Evolutionary conservation across 1,140 invertebrate species (phyloP).

Genomic region (Drosophila chauvacae): DNA sequence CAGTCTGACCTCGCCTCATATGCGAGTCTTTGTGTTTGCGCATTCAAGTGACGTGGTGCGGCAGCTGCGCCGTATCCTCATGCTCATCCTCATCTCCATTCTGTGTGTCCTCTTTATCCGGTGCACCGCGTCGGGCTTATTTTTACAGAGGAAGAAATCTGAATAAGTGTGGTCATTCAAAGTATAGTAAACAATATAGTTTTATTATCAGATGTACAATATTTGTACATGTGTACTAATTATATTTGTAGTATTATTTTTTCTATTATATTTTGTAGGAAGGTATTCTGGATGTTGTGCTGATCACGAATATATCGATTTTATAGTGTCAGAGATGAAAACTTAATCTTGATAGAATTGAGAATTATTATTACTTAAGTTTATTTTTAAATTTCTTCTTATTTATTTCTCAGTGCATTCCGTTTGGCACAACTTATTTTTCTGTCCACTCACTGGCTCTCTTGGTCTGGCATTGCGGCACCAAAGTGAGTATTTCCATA

Average conservation of each 20-base stretch:
- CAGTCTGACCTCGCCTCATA: constrained; percentile 52
- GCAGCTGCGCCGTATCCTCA: constrained; percentile 39
- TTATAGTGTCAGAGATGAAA: background rate
- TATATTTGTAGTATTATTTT: background rate
- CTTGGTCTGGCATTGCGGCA: constrained; percentile 38
- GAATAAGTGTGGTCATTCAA: background rate
- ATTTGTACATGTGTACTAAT: background rate
- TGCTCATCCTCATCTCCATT: constrained; percentile 25
- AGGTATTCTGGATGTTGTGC: no score
- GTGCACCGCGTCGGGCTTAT: constrained; percentile 15
- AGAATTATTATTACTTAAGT: background rate
- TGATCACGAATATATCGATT: background rate
- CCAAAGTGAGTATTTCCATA: constrained; percentile 56
- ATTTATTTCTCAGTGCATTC: background rate
- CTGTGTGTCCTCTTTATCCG: constrained; percentile 43
- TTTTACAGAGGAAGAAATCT: constrained; percentile 14
- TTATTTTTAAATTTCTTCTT: background rate
- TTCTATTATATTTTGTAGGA: background rate
- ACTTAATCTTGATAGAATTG: background rate
- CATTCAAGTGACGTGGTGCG: constrained; percentile 73
- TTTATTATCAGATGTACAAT: background rate
- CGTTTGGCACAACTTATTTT: constrained; percentile 15
- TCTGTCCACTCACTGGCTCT: constrained; percentile 14
- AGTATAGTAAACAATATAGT: background rate
- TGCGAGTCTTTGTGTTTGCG: constrained; percentile 78